phyloP scores from a whole-genome alignment of 2,797 vertebrate genomes.

The Danionella dracula region DNA sequence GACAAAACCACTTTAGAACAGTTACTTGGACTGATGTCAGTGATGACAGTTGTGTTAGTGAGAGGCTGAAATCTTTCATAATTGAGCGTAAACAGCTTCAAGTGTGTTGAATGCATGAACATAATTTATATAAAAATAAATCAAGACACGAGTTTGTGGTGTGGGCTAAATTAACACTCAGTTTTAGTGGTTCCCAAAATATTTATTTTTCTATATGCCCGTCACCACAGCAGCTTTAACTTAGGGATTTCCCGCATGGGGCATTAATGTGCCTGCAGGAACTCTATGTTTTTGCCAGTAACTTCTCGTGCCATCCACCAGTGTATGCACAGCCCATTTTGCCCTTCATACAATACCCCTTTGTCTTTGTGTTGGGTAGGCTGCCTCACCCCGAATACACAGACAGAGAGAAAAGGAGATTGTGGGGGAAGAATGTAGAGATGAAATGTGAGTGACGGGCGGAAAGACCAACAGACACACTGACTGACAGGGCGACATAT shows the following conservation, averaged over 20 bases:
- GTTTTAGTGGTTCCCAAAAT: slow-evolving; percentile 61
- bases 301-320: slow-evolving; percentile 64
- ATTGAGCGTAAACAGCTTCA: no score
- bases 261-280: slow-evolving; percentile 73
- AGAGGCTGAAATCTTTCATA: no score
- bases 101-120: no score
- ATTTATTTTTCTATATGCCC: slow-evolving; percentile 56
- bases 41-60: no score
- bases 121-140: slow-evolving; percentile 22
- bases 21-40: no score
- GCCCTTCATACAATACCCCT: slow-evolving; percentile 71
- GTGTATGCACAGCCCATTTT: slow-evolving; percentile 75
- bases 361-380: slow-evolving; percentile 71
- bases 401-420: neutral
- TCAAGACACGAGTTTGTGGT: slow-evolving; percentile 44
- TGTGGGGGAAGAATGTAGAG: neutral
- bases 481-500: neutral
- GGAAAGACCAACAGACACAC: neutral
- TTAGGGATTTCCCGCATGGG: slow-evolving; percentile 67
- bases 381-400: slow-evolving; percentile 48
- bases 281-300: slow-evolving; percentile 69
- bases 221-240: slow-evolving; percentile 56
- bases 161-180: slow-evolving; percentile 40
- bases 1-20: no score
- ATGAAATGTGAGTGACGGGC: neutral